These are phyloP conservation scores for Anguilla pacifica DNA, from an alignment of 2,797 vertebrate species.

Conservation along the genomic window DNA sequence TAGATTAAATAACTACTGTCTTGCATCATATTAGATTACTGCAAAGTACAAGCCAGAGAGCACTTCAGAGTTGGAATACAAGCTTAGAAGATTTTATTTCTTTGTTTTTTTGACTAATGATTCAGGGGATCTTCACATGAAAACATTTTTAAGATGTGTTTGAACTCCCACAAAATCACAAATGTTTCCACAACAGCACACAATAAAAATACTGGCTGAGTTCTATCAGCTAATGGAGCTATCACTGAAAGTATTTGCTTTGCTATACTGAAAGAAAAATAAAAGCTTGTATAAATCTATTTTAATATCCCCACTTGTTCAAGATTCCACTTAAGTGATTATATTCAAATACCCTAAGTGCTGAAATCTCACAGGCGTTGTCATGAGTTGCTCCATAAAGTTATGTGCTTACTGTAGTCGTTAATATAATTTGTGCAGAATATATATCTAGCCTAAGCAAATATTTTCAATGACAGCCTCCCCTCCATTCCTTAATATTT, in stretches of 20 bases:
- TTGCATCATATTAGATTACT: conserved; percentile 1
- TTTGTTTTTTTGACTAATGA: neutral
- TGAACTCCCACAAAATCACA: neutral
- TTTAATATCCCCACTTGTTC: neutral
- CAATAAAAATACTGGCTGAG: neutral
- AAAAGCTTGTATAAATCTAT: neutral
- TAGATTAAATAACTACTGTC: conserved; percentile 28
- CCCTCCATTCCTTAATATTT: neutral
- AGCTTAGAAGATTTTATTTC: neutral
- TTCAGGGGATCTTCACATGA: neutral
- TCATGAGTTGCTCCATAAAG: neutral
- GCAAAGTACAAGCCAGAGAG: neutral
- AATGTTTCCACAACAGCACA: neutral
- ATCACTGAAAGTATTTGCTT: neutral
- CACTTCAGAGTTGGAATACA: neutral
- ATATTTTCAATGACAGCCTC: neutral
- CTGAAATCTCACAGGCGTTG: neutral
- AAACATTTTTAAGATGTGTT: neutral
- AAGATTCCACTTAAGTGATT: neutral
- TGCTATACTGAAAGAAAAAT: neutral
- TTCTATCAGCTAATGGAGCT: neutral
- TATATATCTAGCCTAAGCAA: neutral
- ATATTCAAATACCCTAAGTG: neutral
- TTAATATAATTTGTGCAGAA: neutral
- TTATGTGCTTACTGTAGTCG: neutral